A percentile compares a stretch with the other conserved stretches of the same genome.
Conservation (phyloP, 2,888 invertebrate genomes). For the Harpalus rufipes region DNA sequence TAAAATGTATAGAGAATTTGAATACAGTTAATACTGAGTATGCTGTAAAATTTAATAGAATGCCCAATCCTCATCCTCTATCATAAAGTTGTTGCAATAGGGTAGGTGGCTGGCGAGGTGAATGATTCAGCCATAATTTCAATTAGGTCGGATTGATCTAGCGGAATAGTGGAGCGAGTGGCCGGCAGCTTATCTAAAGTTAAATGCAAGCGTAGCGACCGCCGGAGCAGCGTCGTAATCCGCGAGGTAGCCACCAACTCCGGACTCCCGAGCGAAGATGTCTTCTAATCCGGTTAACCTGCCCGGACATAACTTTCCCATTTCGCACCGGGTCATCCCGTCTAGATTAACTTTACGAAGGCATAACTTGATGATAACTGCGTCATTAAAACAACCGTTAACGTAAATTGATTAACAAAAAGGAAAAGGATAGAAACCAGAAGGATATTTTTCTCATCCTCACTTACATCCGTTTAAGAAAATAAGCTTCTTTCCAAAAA, state of each 20-base stretch:
- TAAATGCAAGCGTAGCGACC: conserved; percentile 62
- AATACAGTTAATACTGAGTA: no score
- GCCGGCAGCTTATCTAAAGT: conserved; percentile 56
- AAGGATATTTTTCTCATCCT: not conserved
- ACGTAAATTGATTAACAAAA: conserved; percentile 75
- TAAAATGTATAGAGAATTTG: no score
- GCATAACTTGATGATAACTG: conserved; percentile 73
- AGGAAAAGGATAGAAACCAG: conserved; percentile 49
- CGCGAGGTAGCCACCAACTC: conserved; percentile 24
- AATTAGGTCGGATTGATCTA: conserved; percentile 65
- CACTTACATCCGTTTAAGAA: no score
- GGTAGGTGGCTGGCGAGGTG: conserved; percentile 27
- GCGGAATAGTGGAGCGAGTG: conserved; percentile 47
- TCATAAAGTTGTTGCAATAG: conserved; percentile 43
- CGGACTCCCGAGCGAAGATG: conserved; percentile 17
- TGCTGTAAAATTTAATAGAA: no score
- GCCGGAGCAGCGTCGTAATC: conserved; percentile 58
- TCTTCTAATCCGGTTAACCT: conserved; percentile 76
- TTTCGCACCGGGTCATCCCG: conserved; percentile 72
- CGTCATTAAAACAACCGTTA: conserved; percentile 74
- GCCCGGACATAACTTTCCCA: conserved; percentile 77
- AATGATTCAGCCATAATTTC: conserved; percentile 64
- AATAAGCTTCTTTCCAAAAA: no score
- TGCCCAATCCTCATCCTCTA: no score
- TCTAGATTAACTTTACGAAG: conserved; percentile 66